Conservation (phyloP, 2,797 vertebrate species). For the Crypturellus tataupa region DNA sequence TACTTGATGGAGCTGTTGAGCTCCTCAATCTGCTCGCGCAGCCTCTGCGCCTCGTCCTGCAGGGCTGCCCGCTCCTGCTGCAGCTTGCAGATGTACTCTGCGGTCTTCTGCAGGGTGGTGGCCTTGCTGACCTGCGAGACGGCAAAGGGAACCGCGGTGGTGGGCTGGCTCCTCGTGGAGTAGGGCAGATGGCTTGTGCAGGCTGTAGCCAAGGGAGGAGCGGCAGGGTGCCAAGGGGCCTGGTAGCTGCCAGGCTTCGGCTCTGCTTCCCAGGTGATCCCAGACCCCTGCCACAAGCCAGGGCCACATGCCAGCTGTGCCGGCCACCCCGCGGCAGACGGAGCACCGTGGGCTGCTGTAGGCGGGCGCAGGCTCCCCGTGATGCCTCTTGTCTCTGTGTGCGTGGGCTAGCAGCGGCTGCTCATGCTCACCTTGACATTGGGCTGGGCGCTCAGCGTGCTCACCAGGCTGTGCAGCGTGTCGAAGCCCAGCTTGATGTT, state of each 20-base stretch:
- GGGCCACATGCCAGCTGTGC: background rate
- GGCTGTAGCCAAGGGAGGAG: too few relatives aligned
- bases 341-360: background rate
- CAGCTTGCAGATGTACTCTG: slow-evolving; percentile 94
- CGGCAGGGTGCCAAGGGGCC: background rate
- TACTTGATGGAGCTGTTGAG: slow-evolving; percentile 95
- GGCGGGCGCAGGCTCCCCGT: accelerated
- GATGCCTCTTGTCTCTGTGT: accelerated
- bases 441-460: slow-evolving; percentile 92
- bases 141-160: accelerated
- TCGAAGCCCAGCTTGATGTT: slow-evolving; percentile 98
- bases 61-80: slow-evolving; percentile 93
- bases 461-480: slow-evolving; percentile 93
- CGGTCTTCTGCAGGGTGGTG: slow-evolving; percentile 95
- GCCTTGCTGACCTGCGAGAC: slow-evolving; percentile 94
- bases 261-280: background rate
- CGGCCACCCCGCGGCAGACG: background rate
- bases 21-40: slow-evolving; percentile 91
- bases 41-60: slow-evolving; percentile 93
- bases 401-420: background rate
- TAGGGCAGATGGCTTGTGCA: background rate
- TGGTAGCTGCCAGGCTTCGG: background rate
- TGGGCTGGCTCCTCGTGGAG: accelerated
- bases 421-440: slow-evolving; percentile 89
- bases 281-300: background rate